Evolutionary conservation across 2,113 vertebrate species (phyloP), one percentile per base, ranked within the genome.

Genomic region (Bubo bubo): DNA sequence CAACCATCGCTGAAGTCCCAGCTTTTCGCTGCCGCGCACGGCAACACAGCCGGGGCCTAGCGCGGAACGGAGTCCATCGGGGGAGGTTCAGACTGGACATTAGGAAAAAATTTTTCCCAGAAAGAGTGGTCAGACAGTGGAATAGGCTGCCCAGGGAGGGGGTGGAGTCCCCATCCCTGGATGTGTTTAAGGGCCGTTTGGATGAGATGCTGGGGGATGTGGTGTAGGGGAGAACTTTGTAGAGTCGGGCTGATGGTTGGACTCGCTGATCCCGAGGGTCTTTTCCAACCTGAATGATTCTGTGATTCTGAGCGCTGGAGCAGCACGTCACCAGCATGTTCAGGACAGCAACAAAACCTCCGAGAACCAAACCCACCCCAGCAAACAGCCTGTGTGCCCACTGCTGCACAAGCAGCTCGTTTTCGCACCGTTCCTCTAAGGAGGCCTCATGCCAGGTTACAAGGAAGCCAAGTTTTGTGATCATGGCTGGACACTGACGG

Each of bases 1-100:
- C 89, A 93, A 88, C 93, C 86, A 89, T 68, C 41, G 37, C 86
- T 66, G 68, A 84, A 92, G 77, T 88, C 94, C 90, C 93, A 62
- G 96, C 35, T 88, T 96, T 96, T 94, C 96, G 90, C 92, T 94
- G 88, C 96, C 91, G 79, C 77, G 95, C 72, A 67, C 96, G 96
- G 96, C 97, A 95, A 79, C 59, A 72, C 97, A 97, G 84, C 85
- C 88, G 74, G 91, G 95, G 67, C 95, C 97, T 95, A 67, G 56
- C 37, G 62, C 94, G 90, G 96, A 97, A 81, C 49, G 49, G 56
- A 70, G 83, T 93, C 94, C 96, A 95, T 67, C 15, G 43, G 43
- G 43, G 43, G 43, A 45, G 16, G 16, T 17, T 18, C 43, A 45
- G 43, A 18, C 43, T 45, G 7, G 43, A 14, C 43, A 45, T 7